phyloP scores from a whole-genome alignment of 1,140 invertebrate genomes.

The Zaprionus lachaisei region DNA sequence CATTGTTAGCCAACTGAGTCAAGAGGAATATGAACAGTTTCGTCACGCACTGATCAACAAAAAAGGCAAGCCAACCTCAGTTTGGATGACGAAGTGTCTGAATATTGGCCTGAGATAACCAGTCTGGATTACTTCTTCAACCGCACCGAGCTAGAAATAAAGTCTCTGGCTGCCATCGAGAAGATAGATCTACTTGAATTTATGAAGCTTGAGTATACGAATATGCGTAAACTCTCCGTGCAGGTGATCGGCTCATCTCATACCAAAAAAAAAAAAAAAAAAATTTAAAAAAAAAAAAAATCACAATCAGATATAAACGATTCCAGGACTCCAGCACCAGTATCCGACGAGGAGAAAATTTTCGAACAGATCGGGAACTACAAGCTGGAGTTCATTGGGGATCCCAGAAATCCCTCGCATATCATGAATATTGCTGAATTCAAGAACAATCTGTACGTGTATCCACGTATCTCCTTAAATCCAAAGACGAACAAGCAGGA shows the following conservation, averaged over 20 bases:
- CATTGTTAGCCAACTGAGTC: slow-evolving; percentile 86
- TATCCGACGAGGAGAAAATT: slow-evolving; percentile 41
- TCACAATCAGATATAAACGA: background rate
- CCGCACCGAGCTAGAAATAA: slow-evolving; percentile 75
- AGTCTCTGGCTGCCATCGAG: slow-evolving; percentile 8
- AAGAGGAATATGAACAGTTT: slow-evolving; percentile 87
- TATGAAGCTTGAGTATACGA: slow-evolving; percentile 20
- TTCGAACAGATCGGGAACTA: slow-evolving; percentile 40
- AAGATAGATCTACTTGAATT: slow-evolving; percentile 44
- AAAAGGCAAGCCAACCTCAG: slow-evolving; percentile 90
- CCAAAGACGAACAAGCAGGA: slow-evolving; percentile 24
- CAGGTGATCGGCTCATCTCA: slow-evolving; percentile 48
- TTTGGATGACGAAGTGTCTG: slow-evolving; percentile 89
- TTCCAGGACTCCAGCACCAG: background rate
- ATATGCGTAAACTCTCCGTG: slow-evolving; percentile 59
- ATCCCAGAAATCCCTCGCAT: slow-evolving; percentile 41
- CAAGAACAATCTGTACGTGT: slow-evolving; percentile 76
- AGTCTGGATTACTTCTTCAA: slow-evolving; percentile 89
- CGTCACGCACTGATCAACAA: slow-evolving; percentile 88
- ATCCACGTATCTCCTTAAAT: slow-evolving; percentile 69
- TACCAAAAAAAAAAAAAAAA: background rate
- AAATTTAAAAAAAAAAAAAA: no score
- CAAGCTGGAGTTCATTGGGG: slow-evolving; percentile 53
- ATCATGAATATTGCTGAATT: slow-evolving; percentile 67
- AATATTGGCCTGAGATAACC: slow-evolving; percentile 90